Percentiles rank a stretch among this genome's conserved stretches.
phyloP scores from a whole-genome alignment of 2,888 invertebrate genomes.

The Biston stratarius region DNA sequence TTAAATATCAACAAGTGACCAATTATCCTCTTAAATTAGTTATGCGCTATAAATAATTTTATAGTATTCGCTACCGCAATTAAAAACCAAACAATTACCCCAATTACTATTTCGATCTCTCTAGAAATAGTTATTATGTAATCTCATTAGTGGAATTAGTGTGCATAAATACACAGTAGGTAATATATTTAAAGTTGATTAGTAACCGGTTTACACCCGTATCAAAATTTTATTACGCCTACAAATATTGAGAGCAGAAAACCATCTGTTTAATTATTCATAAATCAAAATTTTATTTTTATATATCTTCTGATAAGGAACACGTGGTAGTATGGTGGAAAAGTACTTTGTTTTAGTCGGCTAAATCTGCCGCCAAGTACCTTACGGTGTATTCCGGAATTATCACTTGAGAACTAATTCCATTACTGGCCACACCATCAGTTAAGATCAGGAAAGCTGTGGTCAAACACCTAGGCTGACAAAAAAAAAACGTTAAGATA shows the following conservation, averaged over 20 bases:
- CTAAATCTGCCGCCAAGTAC: too few species aligned
- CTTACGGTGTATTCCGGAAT: too few species aligned
- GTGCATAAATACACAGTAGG: constrained; percentile 12
- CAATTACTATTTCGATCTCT: constrained; percentile 3
- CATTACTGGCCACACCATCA: too few species aligned
- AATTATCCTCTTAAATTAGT: too few species aligned
- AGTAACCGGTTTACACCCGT: constrained; percentile 15
- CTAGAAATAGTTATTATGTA: constrained; percentile 32
- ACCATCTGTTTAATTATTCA: neutral
- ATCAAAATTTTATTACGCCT: neutral
- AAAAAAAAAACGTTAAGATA: too few species aligned
- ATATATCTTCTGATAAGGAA: too few species aligned
- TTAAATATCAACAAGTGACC: too few species aligned
- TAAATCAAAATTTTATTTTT: too few species aligned
- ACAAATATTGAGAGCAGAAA: neutral
- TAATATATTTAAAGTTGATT: constrained; percentile 14
- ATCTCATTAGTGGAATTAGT: constrained; percentile 23
- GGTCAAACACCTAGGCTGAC: too few species aligned
- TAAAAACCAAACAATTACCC: neutral
- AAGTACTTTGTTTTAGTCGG: neutral
- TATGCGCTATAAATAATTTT: too few species aligned
- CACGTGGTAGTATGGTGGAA: neutral
- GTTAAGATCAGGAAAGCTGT: too few species aligned
- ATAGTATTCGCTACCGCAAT: neutral
- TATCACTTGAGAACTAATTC: too few species aligned